A percentile compares a stretch with the other conserved stretches of the same genome.
These are phyloP conservation scores for Hyperoplus lanceolatus DNA, from an alignment of 2,797 vertebrate species.

Conservation along the genomic window DNA sequence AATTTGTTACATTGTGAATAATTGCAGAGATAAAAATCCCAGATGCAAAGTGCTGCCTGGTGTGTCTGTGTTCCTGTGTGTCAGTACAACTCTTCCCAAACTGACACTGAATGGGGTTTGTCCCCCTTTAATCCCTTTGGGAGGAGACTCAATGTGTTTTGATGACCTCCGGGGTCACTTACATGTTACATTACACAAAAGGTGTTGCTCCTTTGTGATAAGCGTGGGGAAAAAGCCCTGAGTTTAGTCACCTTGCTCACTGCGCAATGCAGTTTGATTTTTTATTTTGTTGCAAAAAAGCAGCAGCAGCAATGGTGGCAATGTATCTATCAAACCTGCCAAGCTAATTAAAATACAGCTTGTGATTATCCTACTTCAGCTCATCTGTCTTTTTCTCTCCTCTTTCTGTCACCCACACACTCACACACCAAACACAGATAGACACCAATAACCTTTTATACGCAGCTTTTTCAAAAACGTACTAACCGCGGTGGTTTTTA, in stretches of 20 bases:
- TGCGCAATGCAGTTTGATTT: slow-evolving; percentile 36
- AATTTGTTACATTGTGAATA: slow-evolving; percentile 34
- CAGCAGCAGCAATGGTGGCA: slow-evolving; percentile 45
- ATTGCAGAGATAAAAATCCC: slow-evolving; percentile 31
- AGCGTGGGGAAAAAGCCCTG: slow-evolving; percentile 59
- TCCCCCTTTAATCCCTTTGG: slow-evolving; percentile 64
- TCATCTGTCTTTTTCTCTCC: slow-evolving; percentile 47
- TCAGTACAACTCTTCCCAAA: slow-evolving; percentile 60
- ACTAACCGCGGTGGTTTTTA: slow-evolving; percentile 26
- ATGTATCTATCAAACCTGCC: slow-evolving; percentile 76
- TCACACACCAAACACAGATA: slow-evolving; percentile 29
- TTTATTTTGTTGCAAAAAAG: slow-evolving; percentile 29
- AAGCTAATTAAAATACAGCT: slow-evolving; percentile 80
- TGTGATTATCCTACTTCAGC: slow-evolving; percentile 74
- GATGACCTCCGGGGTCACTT: slow-evolving; percentile 79
- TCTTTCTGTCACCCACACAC: slow-evolving; percentile 52
- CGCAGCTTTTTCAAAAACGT: slow-evolving; percentile 30
- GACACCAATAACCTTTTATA: slow-evolving; percentile 41
- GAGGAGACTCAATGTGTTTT: slow-evolving; percentile 70
- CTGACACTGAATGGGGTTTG: slow-evolving; percentile 55
- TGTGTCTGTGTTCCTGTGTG: slow-evolving; percentile 32
- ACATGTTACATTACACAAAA: slow-evolving; percentile 81
- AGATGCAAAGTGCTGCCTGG: slow-evolving; percentile 25
- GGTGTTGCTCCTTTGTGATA: slow-evolving; percentile 69
- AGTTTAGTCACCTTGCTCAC: slow-evolving; percentile 58